A percentile compares a stretch with the other conserved stretches of the same genome.
Evolutionary conservation across 2,797 vertebrate species (phyloP).

Genomic region (Macroramphosus scolopax): DNA sequence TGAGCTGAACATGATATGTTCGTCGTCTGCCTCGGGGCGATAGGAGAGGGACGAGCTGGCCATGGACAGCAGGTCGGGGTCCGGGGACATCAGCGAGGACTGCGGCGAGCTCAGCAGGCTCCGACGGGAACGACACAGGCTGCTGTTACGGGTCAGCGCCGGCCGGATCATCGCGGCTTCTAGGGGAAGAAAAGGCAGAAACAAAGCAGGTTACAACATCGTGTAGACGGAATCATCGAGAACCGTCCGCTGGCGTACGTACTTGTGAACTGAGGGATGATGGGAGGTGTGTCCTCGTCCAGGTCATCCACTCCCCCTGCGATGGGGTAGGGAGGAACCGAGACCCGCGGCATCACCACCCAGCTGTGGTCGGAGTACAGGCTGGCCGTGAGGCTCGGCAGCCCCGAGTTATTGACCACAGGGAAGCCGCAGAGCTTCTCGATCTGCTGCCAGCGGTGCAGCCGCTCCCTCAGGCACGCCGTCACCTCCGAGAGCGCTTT

Average conservation of each 20-base stretch:
- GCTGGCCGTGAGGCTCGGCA: conserved; percentile 92
- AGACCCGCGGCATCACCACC: conserved; percentile 97
- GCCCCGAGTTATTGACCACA: conserved; percentile 92
- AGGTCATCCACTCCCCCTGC: conserved; percentile 98
- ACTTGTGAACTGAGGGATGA: conserved; percentile 93
- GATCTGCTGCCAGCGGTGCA: conserved; percentile 98
- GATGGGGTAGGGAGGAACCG: conserved; percentile 95
- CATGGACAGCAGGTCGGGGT: conserved; percentile 95
- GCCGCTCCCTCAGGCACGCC: conserved; percentile 92
- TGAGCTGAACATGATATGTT: conserved; percentile 89
- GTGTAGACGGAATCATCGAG: too few species aligned
- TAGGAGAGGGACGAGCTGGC: conserved; percentile 89
- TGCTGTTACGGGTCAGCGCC: conserved; percentile 85
- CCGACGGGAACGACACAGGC: conserved; percentile 90
- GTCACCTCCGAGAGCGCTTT: conserved; percentile 96
- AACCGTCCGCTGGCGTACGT: too few species aligned
- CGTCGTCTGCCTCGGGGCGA: conserved; percentile 90
- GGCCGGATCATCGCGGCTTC: conserved; percentile 85
- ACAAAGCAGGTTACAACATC: too few species aligned
- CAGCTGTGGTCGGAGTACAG: conserved; percentile 98
- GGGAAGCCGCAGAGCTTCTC: conserved; percentile 97
- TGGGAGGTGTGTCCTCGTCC: conserved; percentile 96
- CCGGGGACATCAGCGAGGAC: conserved; percentile 85
- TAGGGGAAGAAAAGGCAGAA: background rate
- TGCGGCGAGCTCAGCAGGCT: conserved; percentile 86